Evolutionary conservation across 2,113 vertebrate genomes (phyloP).

Genomic region (Chitala chitala): DNA sequence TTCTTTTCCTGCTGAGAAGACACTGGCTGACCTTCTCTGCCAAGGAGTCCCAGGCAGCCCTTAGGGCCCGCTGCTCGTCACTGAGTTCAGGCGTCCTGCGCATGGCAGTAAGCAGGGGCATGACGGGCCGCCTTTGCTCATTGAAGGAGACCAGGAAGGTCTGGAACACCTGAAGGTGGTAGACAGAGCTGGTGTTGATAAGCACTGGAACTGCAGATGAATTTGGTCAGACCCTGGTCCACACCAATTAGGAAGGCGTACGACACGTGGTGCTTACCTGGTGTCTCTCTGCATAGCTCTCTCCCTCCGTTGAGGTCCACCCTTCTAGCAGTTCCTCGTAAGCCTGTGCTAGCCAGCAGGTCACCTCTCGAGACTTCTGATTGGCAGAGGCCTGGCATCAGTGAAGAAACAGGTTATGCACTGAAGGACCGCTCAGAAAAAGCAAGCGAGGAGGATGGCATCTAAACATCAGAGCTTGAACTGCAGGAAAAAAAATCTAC

Average conservation of each 20-base stretch:
- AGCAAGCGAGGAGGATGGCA: not conserved
- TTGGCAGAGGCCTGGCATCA: conserved; percentile 48
- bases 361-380: conserved; percentile 67
- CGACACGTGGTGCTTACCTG: conserved; percentile 58
- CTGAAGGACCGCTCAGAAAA: not conserved
- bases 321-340: conserved; percentile 72
- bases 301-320: conserved; percentile 68
- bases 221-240: no score
- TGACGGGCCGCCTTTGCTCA: conserved; percentile 69
- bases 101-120: conserved; percentile 68
- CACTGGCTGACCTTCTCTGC: conserved; percentile 64
- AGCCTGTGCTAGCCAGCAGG: conserved; percentile 73
- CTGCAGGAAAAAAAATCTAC: no score
- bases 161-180: conserved; percentile 69
- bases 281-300: conserved; percentile 72
- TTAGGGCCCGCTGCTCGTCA: conserved; percentile 62
- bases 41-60: conserved; percentile 68
- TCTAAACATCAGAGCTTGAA: no score
- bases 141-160: conserved; percentile 80
- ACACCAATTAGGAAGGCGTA: not conserved
- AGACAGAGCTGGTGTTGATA: not conserved
- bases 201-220: no score
- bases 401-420: not conserved
- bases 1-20: no score
- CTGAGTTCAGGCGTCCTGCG: conserved; percentile 52